Conservation (phyloP, 2,888 invertebrate genomes). For the Acanthacorydalis orientalis region DNA sequence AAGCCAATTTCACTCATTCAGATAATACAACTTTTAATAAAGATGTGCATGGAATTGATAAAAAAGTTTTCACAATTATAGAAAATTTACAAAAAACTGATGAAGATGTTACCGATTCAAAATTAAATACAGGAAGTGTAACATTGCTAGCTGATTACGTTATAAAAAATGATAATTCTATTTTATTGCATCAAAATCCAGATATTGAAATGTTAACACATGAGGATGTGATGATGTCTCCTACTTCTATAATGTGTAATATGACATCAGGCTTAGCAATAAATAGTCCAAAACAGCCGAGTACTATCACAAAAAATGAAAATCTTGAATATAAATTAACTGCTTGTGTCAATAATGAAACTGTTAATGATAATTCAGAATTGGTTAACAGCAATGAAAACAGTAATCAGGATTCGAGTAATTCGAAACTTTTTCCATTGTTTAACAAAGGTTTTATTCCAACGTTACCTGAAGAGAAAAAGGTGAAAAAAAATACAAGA, state of each 20-base stretch:
- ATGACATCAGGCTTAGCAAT: constrained; percentile 30
- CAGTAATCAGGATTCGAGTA: no score
- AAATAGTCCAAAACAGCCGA: constrained; percentile 29
- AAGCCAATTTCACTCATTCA: not conserved
- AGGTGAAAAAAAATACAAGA: constrained; percentile 12
- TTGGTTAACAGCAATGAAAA: not conserved
- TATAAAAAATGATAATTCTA: not conserved
- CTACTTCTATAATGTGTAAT: constrained; percentile 31
- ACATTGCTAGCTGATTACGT: not conserved
- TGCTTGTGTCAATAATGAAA: constrained; percentile 13
- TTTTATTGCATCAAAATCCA: not conserved
- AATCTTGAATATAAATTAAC: constrained; percentile 11
- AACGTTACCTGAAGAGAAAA: constrained; percentile 11
- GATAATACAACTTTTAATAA: not conserved
- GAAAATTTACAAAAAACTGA: not conserved
- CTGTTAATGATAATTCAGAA: not conserved
- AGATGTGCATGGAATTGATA: not conserved
- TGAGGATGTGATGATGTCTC: constrained; percentile 22
- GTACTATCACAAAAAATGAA: constrained; percentile 12
- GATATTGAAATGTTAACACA: not conserved
- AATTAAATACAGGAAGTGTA: not conserved
- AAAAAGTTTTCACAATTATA: not conserved
- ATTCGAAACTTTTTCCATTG: constrained; percentile 16
- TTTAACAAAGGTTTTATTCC: constrained; percentile 18
- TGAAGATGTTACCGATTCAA: not conserved